These are phyloP conservation scores for Eristalis tenax DNA, from an alignment of 2,888 invertebrate genomes.

Conservation along the genomic window DNA sequence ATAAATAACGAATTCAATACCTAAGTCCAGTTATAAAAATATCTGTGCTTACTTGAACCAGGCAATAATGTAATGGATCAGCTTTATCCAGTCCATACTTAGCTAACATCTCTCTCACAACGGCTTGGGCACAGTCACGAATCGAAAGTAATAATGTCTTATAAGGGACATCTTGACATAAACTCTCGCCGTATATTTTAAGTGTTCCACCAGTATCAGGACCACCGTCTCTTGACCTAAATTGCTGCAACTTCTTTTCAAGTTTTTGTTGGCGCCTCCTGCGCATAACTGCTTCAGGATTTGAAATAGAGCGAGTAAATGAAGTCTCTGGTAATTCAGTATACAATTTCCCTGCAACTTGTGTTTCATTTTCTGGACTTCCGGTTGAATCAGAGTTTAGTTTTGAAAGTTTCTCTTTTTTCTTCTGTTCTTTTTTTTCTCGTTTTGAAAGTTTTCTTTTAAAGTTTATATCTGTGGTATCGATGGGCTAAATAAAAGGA, in stretches of 20 bases:
- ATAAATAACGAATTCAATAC: conserved; percentile 15
- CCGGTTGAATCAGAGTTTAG: conserved; percentile 84
- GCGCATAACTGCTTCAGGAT: conserved; percentile 99
- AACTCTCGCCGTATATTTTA: conserved; percentile 97
- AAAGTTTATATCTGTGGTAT: conserved; percentile 91
- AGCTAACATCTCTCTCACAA: conserved; percentile 97
- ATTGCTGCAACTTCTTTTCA: conserved; percentile 97
- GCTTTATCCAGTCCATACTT: conserved; percentile 97
- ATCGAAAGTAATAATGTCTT: conserved; percentile 97
- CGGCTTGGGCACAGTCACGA: conserved; percentile 94
- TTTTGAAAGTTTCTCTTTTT: conserved; percentile 93
- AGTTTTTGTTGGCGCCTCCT: conserved; percentile 97
- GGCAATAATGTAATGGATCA: conserved; percentile 95
- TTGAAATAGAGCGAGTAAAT: conserved; percentile 99
- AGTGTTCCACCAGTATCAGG: conserved; percentile 95
- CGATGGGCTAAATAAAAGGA: conserved; percentile 82
- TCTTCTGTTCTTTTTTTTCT: conserved; percentile 98
- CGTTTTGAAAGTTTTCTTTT: conserved; percentile 97
- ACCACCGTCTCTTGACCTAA: conserved; percentile 96
- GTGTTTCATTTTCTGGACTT: conserved; percentile 84
- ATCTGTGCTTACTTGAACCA: conserved; percentile 89
- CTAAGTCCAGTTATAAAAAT: conserved; percentile 68
- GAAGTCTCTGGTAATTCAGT: conserved; percentile 99
- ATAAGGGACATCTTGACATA: conserved; percentile 98
- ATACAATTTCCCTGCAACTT: conserved; percentile 95